These are phyloP conservation scores for Bellardia bayeri DNA, from an alignment of 2,888 invertebrate genomes.

Conservation along the genomic window DNA sequence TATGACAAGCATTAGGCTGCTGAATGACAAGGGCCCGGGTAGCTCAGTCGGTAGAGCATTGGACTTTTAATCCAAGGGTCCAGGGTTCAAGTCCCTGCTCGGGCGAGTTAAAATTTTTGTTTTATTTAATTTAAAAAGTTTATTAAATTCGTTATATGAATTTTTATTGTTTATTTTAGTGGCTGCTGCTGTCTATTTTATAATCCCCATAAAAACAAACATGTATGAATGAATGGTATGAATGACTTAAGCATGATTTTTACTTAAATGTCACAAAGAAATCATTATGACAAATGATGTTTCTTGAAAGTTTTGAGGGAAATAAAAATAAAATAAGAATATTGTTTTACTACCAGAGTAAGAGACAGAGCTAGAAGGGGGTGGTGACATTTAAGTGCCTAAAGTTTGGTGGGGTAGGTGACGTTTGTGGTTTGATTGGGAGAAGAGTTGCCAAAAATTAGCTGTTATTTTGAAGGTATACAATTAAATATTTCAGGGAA, in stretches of 20 bases:
- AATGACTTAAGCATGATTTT: conserved; percentile 68
- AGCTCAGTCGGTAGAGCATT: conserved; percentile 81
- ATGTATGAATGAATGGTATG: conserved; percentile 21
- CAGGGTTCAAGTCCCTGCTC: conserved; percentile 81
- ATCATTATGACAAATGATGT: conserved; percentile 73
- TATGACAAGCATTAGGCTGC: background rate
- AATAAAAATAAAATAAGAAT: conserved; percentile 11
- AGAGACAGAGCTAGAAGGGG: background rate
- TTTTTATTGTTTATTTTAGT: background rate
- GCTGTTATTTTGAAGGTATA: no score
- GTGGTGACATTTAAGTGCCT: conserved; percentile 47
- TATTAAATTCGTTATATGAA: background rate
- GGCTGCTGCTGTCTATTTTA: conserved; percentile 7
- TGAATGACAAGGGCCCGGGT: conserved; percentile 74
- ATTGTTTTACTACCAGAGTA: background rate
- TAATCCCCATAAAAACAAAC: conserved; percentile 51
- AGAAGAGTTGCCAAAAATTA: no score
- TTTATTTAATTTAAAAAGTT: background rate
- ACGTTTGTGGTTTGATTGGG: background rate
- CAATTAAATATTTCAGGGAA: no score
- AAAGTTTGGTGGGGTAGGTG: background rate
- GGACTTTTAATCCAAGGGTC: conserved; percentile 81
- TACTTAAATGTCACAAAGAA: conserved; percentile 69
- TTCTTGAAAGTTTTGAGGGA: conserved; percentile 48
- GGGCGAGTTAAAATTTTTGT: conserved; percentile 73